Base-by-base conservation (phyloP, 2,797 vertebrate genomes). In the Ceryle rudis region DNA sequence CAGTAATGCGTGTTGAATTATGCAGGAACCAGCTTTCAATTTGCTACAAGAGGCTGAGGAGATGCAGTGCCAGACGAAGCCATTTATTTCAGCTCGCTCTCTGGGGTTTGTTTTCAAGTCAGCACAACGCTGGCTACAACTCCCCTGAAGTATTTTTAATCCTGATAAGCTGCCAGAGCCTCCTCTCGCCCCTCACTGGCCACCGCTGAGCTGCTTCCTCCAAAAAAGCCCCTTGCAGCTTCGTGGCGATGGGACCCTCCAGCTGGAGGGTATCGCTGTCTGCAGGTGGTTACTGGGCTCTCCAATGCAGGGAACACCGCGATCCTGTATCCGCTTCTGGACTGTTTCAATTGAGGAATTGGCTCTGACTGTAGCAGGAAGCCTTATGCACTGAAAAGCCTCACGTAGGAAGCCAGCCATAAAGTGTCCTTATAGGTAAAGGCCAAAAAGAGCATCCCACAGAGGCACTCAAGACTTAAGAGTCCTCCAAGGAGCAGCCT, bases 11-110 rank as follows among this genome's bases (percentile, higher is more conserved):
- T 62, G 91, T 31, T 97, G 96, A 97, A 97, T 97, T 97, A 96
- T 97, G 95, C 96, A 96, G 89, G 83, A 95, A 95, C 74, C 67
- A 65, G 87, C 93, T 93, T 97, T 94, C 97, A 95, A 93, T 96
- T 94, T 97, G 93, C 96, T 96, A 13, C 66, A 8, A 88, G 94
- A 95, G 95, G 93, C 90, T 75, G 94, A 88, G 84, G 93, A 97
- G 95, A 61, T 5, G 12, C 64, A 5, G 69, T 33, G 93, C 94
- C 94, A 97, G 96, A 96, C 81, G 74, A 95, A 96, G 96, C 93
- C 96, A 95, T 97, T 97, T 95, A 95, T 96, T 97, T 79, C 82
- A 75, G 93, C 89, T 93, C 47, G 1, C 90, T 97, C 95, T 80
- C 95, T 39, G 39, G 39, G 39, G 39, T 39, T 39, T 39, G 39